Base-by-base conservation (phyloP, 1,140 invertebrate genomes). In the Drosophila ercepeae region DNA sequence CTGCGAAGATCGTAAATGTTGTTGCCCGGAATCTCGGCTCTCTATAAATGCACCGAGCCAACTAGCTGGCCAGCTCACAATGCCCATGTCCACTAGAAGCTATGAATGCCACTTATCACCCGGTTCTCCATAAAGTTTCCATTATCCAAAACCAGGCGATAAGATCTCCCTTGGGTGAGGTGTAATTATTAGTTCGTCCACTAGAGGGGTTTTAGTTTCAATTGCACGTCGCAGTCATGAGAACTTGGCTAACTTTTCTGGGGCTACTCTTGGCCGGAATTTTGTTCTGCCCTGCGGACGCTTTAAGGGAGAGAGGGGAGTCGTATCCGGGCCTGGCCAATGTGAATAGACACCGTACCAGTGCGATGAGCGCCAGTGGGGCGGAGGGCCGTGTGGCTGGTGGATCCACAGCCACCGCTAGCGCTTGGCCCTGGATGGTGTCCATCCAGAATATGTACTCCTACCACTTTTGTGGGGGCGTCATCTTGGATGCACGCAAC, bases 391-490 rank as follows among this genome's bases (percentile, higher is more conserved):
- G 92, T 18, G 74, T 93, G 18, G 67, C 90, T 0, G 92, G 92
- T 5, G 92, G 92, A 1, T 44, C 58, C 11, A 68, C 72, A 6
- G 92, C 91, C 0, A 23, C 67, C 1, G 54, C 69, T 18, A 92
- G 91, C 13, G 68, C 49, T 1, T 91, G 90, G 61, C 92, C 92
- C 6, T 92, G 88, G 73, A 89, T 91, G 42, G 84, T 90, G 0
- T 91, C 89, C 7, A 23, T 92, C 6, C 88, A 91, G 45, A 75
- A 65, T 16, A 41, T 58, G 4, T 83, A 69, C 39, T 60, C 61
- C 3, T 76, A 67, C 53, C 92, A 92, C 46, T 78, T 91, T 23
- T 93, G 92, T 55, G 91, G 91, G 0, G 91, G 91, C n/a, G 77
- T 74, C 7, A 92, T 93, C n/a, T 70, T 93, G 0, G 52, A 83